Evolutionary conservation across 92 coral and sea anemone species (phyloP), one percentile per base, ranked within the genome.

Genomic region (Parazoanthus darwini): DNA sequence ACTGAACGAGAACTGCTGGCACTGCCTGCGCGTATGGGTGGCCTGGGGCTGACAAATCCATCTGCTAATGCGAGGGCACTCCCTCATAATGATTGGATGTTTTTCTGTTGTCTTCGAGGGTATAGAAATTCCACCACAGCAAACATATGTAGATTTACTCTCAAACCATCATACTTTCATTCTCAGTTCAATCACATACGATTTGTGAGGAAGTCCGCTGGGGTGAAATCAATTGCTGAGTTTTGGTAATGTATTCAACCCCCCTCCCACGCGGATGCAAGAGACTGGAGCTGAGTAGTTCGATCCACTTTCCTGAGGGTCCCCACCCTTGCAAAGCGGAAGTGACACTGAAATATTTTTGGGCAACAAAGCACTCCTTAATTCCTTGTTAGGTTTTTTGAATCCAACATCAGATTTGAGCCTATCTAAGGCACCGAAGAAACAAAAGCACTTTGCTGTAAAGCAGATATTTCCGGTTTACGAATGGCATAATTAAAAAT

Each of bases 121-220:
- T 33, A 48, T 71, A 84, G 79, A 71, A 84, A 84, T 84, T 84
- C 87, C 87, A 72, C 87, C 77, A 84, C 87, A 84, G 79, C 77
- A 84, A 84, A 84, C 87, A 84, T 84, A 84, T 84, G 87, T 70
- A 84, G 87, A 84, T 70, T 72, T 84, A 84, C 87, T 84, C n/a
- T 73, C 77, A 84, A 50, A 84, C 87, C 65, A 84, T 84, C 79
- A 84, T 84, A 84, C 67, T 84, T 84, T 84, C 87, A 84, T 73
- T 84, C 87, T 84, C 79, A 73, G 42, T 71, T 84, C 87, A 84
- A 68, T 71, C 77, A 74, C 87, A 84, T 84, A 63, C 59, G 79
- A 51, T 70, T 82, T 26, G 87, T 68, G 78, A 84, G 87, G 87
- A 84, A 84, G 87, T 84, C 79, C 87, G 66, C 25, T 70, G 87